Conservation (phyloP, 2,888 invertebrate species). For the Drosophila paramelanica region DNA sequence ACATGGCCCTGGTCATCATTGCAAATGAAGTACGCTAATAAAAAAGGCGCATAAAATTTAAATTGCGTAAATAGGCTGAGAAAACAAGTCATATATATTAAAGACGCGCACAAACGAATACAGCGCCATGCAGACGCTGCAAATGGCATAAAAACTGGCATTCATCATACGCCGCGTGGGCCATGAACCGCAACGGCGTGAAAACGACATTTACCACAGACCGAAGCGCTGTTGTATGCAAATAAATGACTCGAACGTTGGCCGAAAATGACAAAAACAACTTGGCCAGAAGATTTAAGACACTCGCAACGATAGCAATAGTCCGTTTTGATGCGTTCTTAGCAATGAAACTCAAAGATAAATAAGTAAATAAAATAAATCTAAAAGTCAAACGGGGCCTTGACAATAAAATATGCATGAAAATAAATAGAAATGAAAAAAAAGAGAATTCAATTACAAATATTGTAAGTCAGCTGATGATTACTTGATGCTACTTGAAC, state of each 20-base stretch:
- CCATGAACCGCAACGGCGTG: constrained; percentile 40
- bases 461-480: too few species aligned
- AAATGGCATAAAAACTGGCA: constrained; percentile 47
- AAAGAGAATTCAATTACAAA: too few species aligned
- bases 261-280: constrained; percentile 3
- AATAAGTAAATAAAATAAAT: too few species aligned
- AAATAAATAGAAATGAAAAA: too few species aligned
- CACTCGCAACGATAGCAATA: neutral
- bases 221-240: constrained; percentile 30
- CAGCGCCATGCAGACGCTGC: constrained; percentile 17
- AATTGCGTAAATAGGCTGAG: constrained; percentile 54
- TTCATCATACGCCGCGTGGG: constrained; percentile 71
- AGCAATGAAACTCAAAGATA: too few species aligned
- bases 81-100: constrained; percentile 50
- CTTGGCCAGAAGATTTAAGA: neutral
- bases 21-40: constrained; percentile 21
- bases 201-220: constrained; percentile 35
- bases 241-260: constrained; percentile 28
- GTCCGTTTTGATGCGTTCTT: too few species aligned
- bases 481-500: constrained; percentile 1
- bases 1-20: constrained; percentile 31
- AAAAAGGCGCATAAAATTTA: constrained; percentile 33
- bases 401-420: too few species aligned
- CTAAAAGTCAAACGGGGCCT: too few species aligned
- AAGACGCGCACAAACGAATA: constrained; percentile 6